A percentile compares a stretch with the other conserved stretches of the same genome.
These are phyloP conservation scores for Bombus vancouverensis DNA, from an alignment of 1,140 invertebrate species.

Conservation along the genomic window DNA sequence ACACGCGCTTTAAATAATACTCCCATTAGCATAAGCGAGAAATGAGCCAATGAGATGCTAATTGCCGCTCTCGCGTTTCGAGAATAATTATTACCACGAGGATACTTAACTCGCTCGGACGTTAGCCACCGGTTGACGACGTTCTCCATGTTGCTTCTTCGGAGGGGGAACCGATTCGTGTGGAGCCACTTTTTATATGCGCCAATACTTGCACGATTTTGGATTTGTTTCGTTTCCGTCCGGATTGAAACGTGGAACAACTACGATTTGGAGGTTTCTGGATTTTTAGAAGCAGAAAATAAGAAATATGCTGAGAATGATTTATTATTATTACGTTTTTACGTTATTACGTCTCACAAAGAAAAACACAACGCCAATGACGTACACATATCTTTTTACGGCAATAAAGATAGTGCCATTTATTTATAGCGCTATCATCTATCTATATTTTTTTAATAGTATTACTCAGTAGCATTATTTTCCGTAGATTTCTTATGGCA, in stretches of 20 bases:
- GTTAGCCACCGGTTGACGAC: slow-evolving; percentile 8
- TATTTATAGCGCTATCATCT: too few relatives aligned
- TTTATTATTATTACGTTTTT: too few relatives aligned
- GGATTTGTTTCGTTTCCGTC: neutral
- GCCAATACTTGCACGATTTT: neutral
- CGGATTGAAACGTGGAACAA: neutral
- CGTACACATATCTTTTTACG: neutral
- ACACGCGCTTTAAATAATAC: slow-evolving; percentile 73
- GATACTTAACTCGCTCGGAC: slow-evolving; percentile 44
- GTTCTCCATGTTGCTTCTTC: slow-evolving; percentile 1
- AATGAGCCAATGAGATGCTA: slow-evolving; percentile 80
- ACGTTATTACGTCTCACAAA: too few relatives aligned
- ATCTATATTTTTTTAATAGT: neutral
- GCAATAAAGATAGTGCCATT: too few relatives aligned
- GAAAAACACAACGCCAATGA: too few relatives aligned
- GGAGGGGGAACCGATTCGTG: neutral
- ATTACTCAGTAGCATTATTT: neutral
- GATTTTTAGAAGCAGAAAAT: neutral
- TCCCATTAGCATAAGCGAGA: slow-evolving; percentile 76
- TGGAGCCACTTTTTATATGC: neutral
- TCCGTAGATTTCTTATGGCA: neutral
- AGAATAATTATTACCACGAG: slow-evolving; percentile 73
- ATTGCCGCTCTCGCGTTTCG: slow-evolving; percentile 72
- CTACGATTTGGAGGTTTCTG: neutral
- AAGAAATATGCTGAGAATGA: too few relatives aligned